Evolutionary conservation across 2,113 vertebrate species (phyloP).

Genomic region (Semnornis frantzii): DNA sequence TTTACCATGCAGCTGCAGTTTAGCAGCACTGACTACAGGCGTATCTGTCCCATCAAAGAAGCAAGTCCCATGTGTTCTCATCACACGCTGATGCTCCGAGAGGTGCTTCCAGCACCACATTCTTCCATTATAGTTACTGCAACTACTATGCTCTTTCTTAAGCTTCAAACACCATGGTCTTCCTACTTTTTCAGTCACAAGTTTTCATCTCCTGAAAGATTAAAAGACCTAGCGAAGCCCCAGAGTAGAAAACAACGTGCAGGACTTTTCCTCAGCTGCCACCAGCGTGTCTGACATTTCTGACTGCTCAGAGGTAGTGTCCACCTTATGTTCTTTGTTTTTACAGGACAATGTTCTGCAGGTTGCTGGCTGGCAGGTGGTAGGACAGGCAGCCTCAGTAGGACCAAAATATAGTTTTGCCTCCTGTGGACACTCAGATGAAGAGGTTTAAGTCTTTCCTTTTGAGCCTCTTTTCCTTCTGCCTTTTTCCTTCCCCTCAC

Average conservation of each 20-base stretch:
- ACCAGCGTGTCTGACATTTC: background rate
- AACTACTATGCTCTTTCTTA: background rate
- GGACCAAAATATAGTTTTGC: background rate
- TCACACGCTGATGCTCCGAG: background rate
- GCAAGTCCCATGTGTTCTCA: accelerated
- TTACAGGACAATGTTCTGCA: background rate
- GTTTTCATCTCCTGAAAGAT: background rate
- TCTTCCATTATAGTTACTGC: background rate
- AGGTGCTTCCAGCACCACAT: background rate
- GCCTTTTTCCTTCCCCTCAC: background rate
- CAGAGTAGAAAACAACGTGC: background rate
- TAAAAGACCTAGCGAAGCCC: background rate
- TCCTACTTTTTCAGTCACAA: background rate
- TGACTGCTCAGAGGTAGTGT: background rate
- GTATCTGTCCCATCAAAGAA: background rate
- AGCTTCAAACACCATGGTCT: background rate
- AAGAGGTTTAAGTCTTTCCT: background rate
- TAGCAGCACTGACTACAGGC: too few relatives aligned
- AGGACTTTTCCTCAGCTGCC: background rate
- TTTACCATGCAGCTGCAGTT: accelerated
- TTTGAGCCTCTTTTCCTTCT: background rate
- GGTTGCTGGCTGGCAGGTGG: background rate
- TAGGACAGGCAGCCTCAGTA: background rate
- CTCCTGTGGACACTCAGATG: background rate
- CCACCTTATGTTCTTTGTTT: background rate